Base-by-base conservation (phyloP, 2,113 vertebrate genomes). In the Phycodurus eques region DNA sequence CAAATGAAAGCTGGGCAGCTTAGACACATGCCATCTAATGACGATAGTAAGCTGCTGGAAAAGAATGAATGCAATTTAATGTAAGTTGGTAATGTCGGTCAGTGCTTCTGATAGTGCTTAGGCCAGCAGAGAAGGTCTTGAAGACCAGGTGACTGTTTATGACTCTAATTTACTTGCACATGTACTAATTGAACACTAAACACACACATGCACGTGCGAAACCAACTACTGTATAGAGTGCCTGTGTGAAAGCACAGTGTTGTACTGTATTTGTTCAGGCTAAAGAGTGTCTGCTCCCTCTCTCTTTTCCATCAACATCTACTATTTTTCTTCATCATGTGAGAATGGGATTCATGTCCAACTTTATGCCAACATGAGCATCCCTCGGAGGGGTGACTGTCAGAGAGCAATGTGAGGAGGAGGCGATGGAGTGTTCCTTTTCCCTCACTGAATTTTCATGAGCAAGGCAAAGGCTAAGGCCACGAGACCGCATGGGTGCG, bases 401-500 rank as follows among this genome's bases (percentile, higher is more conserved):
- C 84, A 86, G 79, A 73, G 85, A 85, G 76, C 80, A 80, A 81
- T 78, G 78, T 43, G 47, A 65, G 70, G 60, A 68, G 65, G 77
- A 68, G 68, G 67, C 65, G 71, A 68, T 39, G 1, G 69, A 57
- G 57, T 78, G 84, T 84, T 89, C 83, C 77, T 88, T 85, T 85
- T 72, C 57, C 67, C 86, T 83, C 78, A 76, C 84, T 89, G 80
- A 85, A 90, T 90, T 92, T 89, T 66, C 71, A 90, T 89, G 0
- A 59, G 57, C 0, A 39, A 71, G 72, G 75, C 75, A 47, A 22
- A 74, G 80, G 65, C 75, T 62, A 42, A 67, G 77, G 83, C 72
- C 80, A 62, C 7, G 20, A 65, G 68, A 67, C 76, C 77, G 74
- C 62, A 71, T 60, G 68, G 78, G 67, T 57, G 57, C 46, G 65